A percentile compares a stretch with the other conserved stretches of the same genome.
Conservation (phyloP, 2,113 vertebrate genomes). For the Calyptommatus sinebrachiatus region DNA sequence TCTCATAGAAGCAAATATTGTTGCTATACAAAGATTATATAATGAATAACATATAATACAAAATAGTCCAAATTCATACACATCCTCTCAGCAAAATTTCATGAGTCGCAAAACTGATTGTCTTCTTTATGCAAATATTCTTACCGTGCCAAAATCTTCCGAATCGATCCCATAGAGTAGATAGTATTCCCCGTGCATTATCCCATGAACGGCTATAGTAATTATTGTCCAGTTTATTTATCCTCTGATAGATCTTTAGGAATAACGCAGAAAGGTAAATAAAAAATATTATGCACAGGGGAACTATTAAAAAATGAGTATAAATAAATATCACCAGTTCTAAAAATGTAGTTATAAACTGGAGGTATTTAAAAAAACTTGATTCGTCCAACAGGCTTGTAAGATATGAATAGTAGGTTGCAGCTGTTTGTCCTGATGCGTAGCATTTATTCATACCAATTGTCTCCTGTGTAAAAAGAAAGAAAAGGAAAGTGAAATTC, state of each 20-base stretch:
- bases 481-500: background rate
- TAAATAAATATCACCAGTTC: conserved; percentile 78
- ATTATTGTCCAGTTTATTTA: conserved; percentile 77
- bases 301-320: conserved; percentile 76
- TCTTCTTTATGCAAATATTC: background rate
- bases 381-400: conserved; percentile 68
- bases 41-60: background rate
- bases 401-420: conserved; percentile 62
- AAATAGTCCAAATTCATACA: background rate
- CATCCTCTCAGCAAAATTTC: background rate
- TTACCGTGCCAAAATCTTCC: conserved; percentile 84
- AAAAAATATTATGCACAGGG: conserved; percentile 74
- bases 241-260: conserved; percentile 81
- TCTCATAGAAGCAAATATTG: no score
- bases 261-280: conserved; percentile 83
- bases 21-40: background rate
- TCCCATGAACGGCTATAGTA: conserved; percentile 82
- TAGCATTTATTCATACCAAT: conserved; percentile 67
- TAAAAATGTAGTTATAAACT: conserved; percentile 73
- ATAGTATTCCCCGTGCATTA: conserved; percentile 80
- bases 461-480: conserved; percentile 40
- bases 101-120: background rate
- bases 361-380: conserved; percentile 70
- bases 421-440: conserved; percentile 51
- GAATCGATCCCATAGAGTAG: conserved; percentile 79